These are phyloP conservation scores for Leucophenga maculata DNA, from an alignment of 2,888 invertebrate genomes.

Conservation along the genomic window DNA sequence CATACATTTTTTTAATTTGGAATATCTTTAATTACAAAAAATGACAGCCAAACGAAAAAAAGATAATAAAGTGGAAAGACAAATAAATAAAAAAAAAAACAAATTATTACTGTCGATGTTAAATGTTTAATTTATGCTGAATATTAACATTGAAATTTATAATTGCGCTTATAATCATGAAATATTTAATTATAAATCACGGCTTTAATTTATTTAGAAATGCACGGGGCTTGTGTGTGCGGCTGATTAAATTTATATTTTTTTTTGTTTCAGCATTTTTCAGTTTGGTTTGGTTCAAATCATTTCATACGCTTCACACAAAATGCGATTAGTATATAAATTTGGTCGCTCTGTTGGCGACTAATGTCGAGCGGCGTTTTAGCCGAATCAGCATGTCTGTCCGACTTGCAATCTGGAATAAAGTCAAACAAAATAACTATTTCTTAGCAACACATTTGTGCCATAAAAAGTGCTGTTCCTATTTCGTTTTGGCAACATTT, in stretches of 20 bases:
- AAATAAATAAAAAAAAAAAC: background rate
- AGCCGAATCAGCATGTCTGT: too few relatives aligned
- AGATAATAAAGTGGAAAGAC: background rate
- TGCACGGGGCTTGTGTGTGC: slow-evolving; percentile 27
- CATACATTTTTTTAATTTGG: slow-evolving; percentile 11
- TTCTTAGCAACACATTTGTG: too few relatives aligned
- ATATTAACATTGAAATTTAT: slow-evolving; percentile 30
- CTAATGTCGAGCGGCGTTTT: too few relatives aligned
- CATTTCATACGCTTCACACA: background rate
- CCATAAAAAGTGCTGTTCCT: too few relatives aligned
- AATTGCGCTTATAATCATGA: slow-evolving; percentile 51
- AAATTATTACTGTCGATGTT: slow-evolving; percentile 11
- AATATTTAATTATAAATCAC: slow-evolving; percentile 65
- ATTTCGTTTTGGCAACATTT: too few relatives aligned
- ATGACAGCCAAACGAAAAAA: background rate
- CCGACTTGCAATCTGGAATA: too few relatives aligned
- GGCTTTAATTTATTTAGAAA: slow-evolving; percentile 38
- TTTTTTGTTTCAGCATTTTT: slow-evolving; percentile 3
- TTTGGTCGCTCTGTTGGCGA: too few relatives aligned
- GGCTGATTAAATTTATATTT: background rate
- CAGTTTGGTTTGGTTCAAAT: background rate
- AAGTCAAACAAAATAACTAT: too few relatives aligned
- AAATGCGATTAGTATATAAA: too few relatives aligned
- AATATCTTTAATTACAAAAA: background rate
- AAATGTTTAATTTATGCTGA: slow-evolving; percentile 30